Conservation (phyloP, 2,797 vertebrate species). For the Lacerta agilis region DNA sequence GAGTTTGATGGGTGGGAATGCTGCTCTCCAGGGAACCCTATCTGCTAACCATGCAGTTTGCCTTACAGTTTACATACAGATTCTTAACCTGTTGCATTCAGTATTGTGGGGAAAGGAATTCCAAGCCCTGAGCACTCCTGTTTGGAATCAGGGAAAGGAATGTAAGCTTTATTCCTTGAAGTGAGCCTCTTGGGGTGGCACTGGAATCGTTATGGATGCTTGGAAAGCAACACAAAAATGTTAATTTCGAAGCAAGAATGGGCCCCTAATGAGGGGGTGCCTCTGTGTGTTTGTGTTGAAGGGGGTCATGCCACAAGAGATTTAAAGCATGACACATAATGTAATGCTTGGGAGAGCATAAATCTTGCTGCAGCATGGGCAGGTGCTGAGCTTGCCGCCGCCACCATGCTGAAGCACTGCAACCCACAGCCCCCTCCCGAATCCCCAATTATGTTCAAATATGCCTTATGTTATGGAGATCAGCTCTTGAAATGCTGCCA, state of each 20-base stretch:
- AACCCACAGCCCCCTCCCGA: background rate
- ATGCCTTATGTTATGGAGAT: background rate
- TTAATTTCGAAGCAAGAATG: background rate
- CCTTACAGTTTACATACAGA: background rate
- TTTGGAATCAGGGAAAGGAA: background rate
- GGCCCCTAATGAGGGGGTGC: background rate
- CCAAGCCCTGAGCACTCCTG: background rate
- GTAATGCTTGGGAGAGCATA: background rate
- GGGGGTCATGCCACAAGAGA: background rate
- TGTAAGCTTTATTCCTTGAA: background rate
- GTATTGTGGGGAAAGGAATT: background rate
- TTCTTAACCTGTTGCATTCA: background rate
- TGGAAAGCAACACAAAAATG: slow-evolving; percentile 14
- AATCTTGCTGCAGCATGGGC: background rate
- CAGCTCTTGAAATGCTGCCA: background rate
- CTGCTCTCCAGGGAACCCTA: background rate
- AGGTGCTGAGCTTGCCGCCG: background rate
- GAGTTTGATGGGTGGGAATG: background rate
- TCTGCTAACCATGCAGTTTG: background rate
- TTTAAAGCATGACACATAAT: background rate
- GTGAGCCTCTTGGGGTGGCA: background rate
- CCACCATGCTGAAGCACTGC: background rate
- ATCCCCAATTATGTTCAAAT: background rate
- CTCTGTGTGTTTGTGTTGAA: background rate
- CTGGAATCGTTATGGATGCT: background rate